A percentile compares a stretch with the other conserved stretches of the same genome.
Evolutionary conservation across 2,797 vertebrate genomes (phyloP).

Genomic region (Microctenopoma stevenorrisi): DNA sequence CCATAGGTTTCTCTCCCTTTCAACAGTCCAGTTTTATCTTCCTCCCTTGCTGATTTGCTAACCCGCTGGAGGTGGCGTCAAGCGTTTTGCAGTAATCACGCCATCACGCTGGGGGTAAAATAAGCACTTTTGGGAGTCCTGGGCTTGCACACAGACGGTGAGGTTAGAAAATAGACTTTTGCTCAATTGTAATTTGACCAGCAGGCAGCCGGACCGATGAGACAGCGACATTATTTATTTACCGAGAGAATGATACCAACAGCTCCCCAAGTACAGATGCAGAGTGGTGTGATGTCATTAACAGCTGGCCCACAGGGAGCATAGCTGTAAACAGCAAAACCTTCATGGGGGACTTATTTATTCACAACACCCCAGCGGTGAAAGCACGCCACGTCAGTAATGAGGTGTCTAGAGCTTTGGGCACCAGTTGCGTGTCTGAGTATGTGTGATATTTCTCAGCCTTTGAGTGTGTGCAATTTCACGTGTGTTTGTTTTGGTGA

Average conservation of each 20-base stretch:
- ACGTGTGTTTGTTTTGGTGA: slow-evolving; percentile 32
- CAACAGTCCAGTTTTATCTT: slow-evolving; percentile 23
- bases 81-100: slow-evolving; percentile 64
- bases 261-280: slow-evolving; percentile 51
- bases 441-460: slow-evolving; percentile 50
- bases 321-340: slow-evolving; percentile 54
- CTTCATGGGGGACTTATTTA: slow-evolving; percentile 58
- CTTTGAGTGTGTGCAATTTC: slow-evolving; percentile 25
- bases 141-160: slow-evolving; percentile 19
- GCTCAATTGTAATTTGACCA: slow-evolving; percentile 57
- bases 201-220: slow-evolving; percentile 53
- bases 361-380: slow-evolving; percentile 66
- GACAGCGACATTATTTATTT: slow-evolving; percentile 61
- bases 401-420: slow-evolving; percentile 74
- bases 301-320: slow-evolving; percentile 57
- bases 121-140: slow-evolving; percentile 53
- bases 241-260: slow-evolving; percentile 50
- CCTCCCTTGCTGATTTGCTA: slow-evolving; percentile 40
- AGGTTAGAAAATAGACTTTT: slow-evolving; percentile 57
- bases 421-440: slow-evolving; percentile 37
- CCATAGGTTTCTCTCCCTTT: slow-evolving; percentile 41
- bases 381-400: slow-evolving; percentile 67
- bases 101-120: slow-evolving; percentile 58
- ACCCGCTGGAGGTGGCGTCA: slow-evolving; percentile 59
- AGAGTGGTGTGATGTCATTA: slow-evolving; percentile 70